These are phyloP conservation scores for Montipora sp. DNA, from an alignment of 64 coral and sea anemone species.

Conservation along the genomic window DNA sequence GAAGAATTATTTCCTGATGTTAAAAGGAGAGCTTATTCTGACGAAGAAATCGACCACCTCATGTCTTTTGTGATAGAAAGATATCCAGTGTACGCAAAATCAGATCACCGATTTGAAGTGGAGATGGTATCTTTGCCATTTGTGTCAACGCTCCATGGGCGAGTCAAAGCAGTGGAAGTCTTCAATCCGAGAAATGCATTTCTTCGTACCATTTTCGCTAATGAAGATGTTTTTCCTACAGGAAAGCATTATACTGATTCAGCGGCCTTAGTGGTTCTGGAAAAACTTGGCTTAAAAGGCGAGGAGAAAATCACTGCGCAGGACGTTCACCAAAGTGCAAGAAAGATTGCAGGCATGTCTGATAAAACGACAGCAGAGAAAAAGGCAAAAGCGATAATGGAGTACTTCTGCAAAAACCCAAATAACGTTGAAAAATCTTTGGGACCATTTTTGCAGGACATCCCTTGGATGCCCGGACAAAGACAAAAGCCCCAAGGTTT, in stretches of 20 bases:
- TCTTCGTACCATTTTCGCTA: slow-evolving; percentile 1
- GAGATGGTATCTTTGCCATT: slow-evolving; percentile 32
- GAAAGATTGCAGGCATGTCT: slow-evolving; percentile 25
- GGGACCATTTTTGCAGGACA: neutral
- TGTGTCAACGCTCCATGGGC: neutral
- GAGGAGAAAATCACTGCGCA: slow-evolving; percentile 30
- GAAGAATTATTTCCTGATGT: slow-evolving; percentile 23
- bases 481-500: slow-evolving; percentile 41
- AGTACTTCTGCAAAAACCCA: slow-evolving; percentile 34
- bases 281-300: slow-evolving; percentile 53
- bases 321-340: slow-evolving; percentile 60
- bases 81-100: slow-evolving; percentile 39
- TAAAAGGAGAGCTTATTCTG: neutral
- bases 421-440: neutral
- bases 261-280: neutral
- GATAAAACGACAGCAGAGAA: slow-evolving; percentile 26
- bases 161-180: slow-evolving; percentile 4
- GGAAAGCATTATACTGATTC: slow-evolving; percentile 2
- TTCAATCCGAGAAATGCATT: slow-evolving; percentile 37
- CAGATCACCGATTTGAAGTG: slow-evolving; percentile 5
- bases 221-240: slow-evolving; percentile 54
- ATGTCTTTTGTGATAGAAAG: slow-evolving; percentile 64
- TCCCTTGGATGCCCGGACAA: slow-evolving; percentile 58
- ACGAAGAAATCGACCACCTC: slow-evolving; percentile 16
- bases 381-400: slow-evolving; percentile 70